Base-by-base conservation (phyloP, 2,888 invertebrate species). In the Lasioglossum morio region DNA sequence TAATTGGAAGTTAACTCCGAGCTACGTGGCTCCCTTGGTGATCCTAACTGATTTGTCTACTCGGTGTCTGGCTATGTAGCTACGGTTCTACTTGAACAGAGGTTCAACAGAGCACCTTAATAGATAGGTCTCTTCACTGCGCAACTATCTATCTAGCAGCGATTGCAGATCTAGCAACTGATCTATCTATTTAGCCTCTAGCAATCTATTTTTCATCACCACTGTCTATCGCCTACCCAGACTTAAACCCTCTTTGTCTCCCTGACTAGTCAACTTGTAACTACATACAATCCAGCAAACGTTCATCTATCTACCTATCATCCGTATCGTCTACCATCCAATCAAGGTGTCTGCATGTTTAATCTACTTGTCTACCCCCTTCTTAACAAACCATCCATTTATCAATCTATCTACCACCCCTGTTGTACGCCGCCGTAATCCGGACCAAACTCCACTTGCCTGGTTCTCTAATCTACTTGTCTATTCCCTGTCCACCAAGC, bases 21-120 rank as follows among this genome's bases (percentile, higher is more conserved):
- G 82, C 74, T 10, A 63, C 63, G 34, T 73, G 60, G 37, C 75
- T 46, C n/a, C 72, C 48, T 40, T 34, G 34, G 16, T 30, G 30
- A 30, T n/a, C 16, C 63, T 63, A 63, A 63, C 23, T 73, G 60
- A 53, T 60, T 82, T 27, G 40, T 37, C 63, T 70, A 16, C 43
- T 27, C 70, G 40, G 16, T 30, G 14, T 27, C 27, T 63, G 30
- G 2, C 30, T n/a, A 63, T 30, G 16, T 16, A 30, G 16, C 30
- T 30, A 7, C 63, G 63, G 30, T 30, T 63, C 63, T 63, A 63
- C 30, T 30, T 63, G n/a, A 30, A 27, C n/a, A 63, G 63, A 30
- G 60, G 60, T 30, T 63, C 43, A 43, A 12, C 43, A 2, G 16
- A 30, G 2, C 63, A 30, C 16, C 63, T 27, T 30, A 30, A 63